Base-by-base conservation (phyloP, 2,888 invertebrate species). In the Volucella zonaria region DNA sequence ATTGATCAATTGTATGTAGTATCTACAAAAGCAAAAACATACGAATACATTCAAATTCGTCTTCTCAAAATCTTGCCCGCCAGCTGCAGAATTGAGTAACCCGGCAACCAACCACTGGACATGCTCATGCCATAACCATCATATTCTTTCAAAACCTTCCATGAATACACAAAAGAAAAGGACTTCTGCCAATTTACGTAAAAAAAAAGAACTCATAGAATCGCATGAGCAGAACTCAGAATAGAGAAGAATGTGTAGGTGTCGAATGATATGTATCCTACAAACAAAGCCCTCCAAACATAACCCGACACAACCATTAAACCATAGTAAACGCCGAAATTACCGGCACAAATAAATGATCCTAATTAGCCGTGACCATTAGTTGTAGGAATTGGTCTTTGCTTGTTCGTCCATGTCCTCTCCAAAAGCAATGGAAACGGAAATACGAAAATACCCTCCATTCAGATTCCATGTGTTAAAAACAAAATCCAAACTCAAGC, bases 281-380 rank as follows among this genome's bases (percentile, higher is more conserved):
- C 31, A 31, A 31, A 31, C 31, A 31, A 31, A 31, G 31, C 31
- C 11, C 11, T 14, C n/a, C 15, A 45, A 45, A 38, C 38, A 61
- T 38, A 67, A 18, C 51, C 31, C 45, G 23, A 64, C 15, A 76
- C 66, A 56, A 42, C 62, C 14, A 73, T 74, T 64, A 83, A 70
- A 18, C 66, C 51, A 40, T 62, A 49, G 62, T 81, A 85, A 85
- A 81, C 76, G 76, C 71, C 76, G 71, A 80, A 81, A 81, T 73
- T 85, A 80, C 58, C 68, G 52, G 76, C 23, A 52, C 74, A 70
- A 74, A 82, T 77, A 82, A 86, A 82, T 82, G 70, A 78, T 80
- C 49, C 73, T 86, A 86, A 86, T 86, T 86, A 86, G 86, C 82
- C 73, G 70, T 66, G 77, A 74, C 82, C 82, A 86, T 86, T 82